phyloP scores from a whole-genome alignment of 2,888 invertebrate species.

The Dolichomitus sp. region DNA sequence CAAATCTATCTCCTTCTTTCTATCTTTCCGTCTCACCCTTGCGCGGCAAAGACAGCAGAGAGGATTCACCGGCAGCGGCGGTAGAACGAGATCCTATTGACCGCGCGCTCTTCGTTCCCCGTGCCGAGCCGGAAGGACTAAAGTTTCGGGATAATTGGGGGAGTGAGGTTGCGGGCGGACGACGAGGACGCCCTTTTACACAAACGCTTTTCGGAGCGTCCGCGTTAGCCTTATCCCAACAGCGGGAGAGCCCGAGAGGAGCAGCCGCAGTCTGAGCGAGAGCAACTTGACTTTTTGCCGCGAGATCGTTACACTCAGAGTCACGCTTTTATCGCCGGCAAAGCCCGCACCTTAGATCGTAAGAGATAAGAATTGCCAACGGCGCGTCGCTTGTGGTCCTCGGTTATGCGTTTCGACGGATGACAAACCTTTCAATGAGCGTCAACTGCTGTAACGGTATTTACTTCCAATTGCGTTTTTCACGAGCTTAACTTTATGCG shows the following conservation, averaged over 20 bases:
- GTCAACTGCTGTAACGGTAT: not conserved
- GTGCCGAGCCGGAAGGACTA: slow-evolving; percentile 76
- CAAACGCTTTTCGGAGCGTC: slow-evolving; percentile 48
- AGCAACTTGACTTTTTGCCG: slow-evolving; percentile 64
- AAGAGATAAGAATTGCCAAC: slow-evolving; percentile 46
- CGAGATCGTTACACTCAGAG: slow-evolving; percentile 65
- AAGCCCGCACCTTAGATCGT: slow-evolving; percentile 55
- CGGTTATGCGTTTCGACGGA: not conserved
- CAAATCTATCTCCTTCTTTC: slow-evolving; percentile 23
- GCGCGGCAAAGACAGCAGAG: slow-evolving; percentile 14
- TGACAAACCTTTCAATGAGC: not conserved
- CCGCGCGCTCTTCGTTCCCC: slow-evolving; percentile 59
- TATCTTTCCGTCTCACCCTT: slow-evolving; percentile 1
- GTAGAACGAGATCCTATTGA: slow-evolving; percentile 71
- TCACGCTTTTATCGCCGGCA: slow-evolving; percentile 46
- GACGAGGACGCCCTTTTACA: slow-evolving; percentile 72
- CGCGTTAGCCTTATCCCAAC: slow-evolving; percentile 51
- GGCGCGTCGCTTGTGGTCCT: slow-evolving; percentile 8
- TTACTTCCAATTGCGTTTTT: not conserved
- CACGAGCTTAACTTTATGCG: not conserved
- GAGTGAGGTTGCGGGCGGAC: slow-evolving; percentile 71
- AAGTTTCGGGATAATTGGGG: slow-evolving; percentile 80
- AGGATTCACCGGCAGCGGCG: slow-evolving; percentile 22
- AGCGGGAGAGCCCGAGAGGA: slow-evolving; percentile 29
- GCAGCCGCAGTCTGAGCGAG: slow-evolving; percentile 26